These are phyloP conservation scores for Gonioctena quinquepunctata DNA, from an alignment of 1,140 invertebrate genomes.

Conservation along the genomic window DNA sequence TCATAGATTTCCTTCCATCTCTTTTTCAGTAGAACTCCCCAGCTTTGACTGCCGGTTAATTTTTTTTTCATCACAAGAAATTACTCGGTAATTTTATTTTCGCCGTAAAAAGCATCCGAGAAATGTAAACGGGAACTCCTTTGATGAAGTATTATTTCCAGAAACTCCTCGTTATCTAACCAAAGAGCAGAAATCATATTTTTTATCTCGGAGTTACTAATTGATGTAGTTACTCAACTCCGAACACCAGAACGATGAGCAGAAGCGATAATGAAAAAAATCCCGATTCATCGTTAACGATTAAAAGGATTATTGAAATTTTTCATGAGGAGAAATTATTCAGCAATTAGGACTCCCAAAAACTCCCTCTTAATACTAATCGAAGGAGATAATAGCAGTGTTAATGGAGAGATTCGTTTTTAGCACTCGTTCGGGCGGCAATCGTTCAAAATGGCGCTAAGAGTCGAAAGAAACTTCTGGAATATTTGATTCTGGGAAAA, in stretches of 20 bases:
- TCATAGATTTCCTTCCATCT: too few species aligned
- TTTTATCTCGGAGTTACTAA: neutral
- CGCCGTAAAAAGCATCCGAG: too few species aligned
- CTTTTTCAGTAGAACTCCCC: too few species aligned
- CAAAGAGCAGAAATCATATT: neutral
- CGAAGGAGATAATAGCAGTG: neutral
- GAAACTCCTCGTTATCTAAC: neutral
- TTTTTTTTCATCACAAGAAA: too few species aligned
- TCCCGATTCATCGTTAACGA: neutral
- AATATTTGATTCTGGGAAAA: neutral
- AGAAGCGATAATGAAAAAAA: neutral
- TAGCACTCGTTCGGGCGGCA: neutral
- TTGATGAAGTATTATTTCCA: too few species aligned
- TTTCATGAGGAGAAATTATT: neutral
- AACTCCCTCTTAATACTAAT: neutral
- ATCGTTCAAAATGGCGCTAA: neutral
- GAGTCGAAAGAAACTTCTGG: neutral
- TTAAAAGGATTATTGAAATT: neutral
- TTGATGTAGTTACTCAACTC: neutral
- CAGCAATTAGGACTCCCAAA: neutral
- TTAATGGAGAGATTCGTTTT: neutral
- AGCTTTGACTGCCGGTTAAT: too few species aligned
- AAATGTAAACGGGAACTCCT: too few species aligned
- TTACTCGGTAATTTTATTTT: too few species aligned
- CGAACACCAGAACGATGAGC: neutral